These are phyloP conservation scores for Oithona nana DNA, from an alignment of 2,888 invertebrate species.

Conservation along the genomic window DNA sequence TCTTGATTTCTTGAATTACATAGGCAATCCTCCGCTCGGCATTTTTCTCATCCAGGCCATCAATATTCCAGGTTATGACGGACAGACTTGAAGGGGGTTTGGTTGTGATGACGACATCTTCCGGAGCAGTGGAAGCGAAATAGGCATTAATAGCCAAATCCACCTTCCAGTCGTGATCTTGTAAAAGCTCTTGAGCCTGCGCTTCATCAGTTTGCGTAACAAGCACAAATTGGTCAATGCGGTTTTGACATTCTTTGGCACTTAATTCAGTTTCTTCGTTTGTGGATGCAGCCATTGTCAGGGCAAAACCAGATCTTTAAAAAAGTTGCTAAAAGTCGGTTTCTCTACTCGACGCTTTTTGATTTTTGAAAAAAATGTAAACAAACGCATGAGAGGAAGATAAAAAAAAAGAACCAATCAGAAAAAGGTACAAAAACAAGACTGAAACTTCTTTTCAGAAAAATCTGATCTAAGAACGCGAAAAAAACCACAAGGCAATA, in stretches of 20 bases:
- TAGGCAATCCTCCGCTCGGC: slow-evolving; percentile 32
- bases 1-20: slow-evolving; percentile 31
- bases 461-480: too few species aligned
- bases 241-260: background rate
- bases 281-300: too few species aligned
- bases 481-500: too few species aligned
- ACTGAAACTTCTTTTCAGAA: too few species aligned
- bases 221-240: slow-evolving; percentile 31
- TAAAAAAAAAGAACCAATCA: too few species aligned
- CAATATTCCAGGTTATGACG: slow-evolving; percentile 39
- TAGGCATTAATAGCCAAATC: slow-evolving; percentile 8
- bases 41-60: slow-evolving; percentile 36
- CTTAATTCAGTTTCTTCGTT: background rate
- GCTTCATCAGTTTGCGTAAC: slow-evolving; percentile 36
- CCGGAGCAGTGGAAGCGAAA: background rate
- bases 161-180: slow-evolving; percentile 18
- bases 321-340: too few species aligned
- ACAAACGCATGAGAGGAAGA: too few species aligned
- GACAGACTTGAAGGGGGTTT: slow-evolving; percentile 28
- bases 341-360: too few species aligned
- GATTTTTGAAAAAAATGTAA: too few species aligned
- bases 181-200: slow-evolving; percentile 25
- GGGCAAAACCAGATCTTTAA: too few species aligned
- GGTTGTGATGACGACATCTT: slow-evolving; percentile 19
- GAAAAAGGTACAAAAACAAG: too few species aligned